Evolutionary conservation across 2,113 vertebrate species (phyloP).

Genomic region (Cyanoliseus patagonus): DNA sequence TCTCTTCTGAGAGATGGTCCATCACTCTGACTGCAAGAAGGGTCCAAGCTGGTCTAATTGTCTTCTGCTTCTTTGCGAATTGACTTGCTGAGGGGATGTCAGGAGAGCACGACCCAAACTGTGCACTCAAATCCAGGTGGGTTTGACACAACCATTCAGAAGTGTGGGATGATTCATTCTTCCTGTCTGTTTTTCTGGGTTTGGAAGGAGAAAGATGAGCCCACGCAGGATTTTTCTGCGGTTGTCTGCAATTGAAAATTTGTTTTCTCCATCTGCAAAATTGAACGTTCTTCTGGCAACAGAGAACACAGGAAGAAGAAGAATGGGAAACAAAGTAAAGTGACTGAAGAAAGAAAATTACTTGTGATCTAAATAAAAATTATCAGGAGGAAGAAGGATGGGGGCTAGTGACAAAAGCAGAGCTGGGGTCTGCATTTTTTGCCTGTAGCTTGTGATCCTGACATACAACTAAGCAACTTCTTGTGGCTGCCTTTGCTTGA

Average conservation of each 20-base stretch:
- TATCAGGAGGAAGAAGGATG: neutral
- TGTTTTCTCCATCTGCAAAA: neutral
- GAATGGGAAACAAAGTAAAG: neutral
- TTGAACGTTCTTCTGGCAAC: neutral
- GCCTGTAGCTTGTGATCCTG: neutral
- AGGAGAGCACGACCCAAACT: neutral
- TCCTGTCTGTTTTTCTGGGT: neutral
- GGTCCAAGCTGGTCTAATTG: neutral
- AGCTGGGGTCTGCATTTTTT: neutral
- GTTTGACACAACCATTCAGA: neutral
- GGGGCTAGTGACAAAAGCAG: neutral
- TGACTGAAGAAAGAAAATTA: neutral
- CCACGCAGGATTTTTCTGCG: neutral
- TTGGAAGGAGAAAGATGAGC: neutral
- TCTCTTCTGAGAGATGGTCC: neutral
- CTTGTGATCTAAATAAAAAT: neutral
- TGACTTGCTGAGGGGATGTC: neutral
- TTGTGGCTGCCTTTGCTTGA: neutral
- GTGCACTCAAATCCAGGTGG: neutral
- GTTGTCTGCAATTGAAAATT: neutral
- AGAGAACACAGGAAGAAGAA: neutral
- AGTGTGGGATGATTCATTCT: neutral
- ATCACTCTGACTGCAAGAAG: neutral
- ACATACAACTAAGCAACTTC: neutral
- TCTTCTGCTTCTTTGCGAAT: neutral